Percentiles rank a stretch among this genome's conserved stretches.
Evolutionary conservation across 2,888 invertebrate species (phyloP).

Genomic region (Steinernema hermaphroditum): DNA sequence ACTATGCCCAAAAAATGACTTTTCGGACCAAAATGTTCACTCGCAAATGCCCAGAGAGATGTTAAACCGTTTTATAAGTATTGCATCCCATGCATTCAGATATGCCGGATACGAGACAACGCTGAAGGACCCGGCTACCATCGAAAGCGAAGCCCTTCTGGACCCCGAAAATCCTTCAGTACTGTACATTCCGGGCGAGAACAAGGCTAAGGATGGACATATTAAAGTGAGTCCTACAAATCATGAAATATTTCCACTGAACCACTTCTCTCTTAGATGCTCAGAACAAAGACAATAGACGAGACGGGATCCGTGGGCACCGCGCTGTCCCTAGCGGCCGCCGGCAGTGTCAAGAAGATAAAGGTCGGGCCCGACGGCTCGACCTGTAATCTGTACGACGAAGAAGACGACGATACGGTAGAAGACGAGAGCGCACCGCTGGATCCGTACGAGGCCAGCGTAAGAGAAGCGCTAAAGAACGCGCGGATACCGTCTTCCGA

Average conservation of each 20-base stretch:
- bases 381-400: conserved; percentile 41
- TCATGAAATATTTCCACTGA: too few species aligned
- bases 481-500: conserved; percentile 8
- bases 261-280: conserved; percentile 50
- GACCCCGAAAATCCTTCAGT: conserved; percentile 48
- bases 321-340: conserved; percentile 48
- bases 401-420: conserved; percentile 37
- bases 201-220: conserved; percentile 47
- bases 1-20: not conserved
- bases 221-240: conserved; percentile 48
- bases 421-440: conserved; percentile 42
- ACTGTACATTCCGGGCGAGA: conserved; percentile 52
- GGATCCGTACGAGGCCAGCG: conserved; percentile 48
- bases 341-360: conserved; percentile 21
- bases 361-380: conserved; percentile 40
- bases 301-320: conserved; percentile 55
- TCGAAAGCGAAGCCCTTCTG: conserved; percentile 33
- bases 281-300: conserved; percentile 42
- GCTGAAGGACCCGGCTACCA: conserved; percentile 22
- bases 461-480: conserved; percentile 48
- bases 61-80: too few species aligned
- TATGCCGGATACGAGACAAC: not conserved
- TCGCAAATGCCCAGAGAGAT: too few species aligned
- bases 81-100: conserved; percentile 4
- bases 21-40: too few species aligned